Evolutionary conservation across 2,113 vertebrate species (phyloP), one percentile per base, ranked within the genome.

Genomic region (Indicator maculatus): DNA sequence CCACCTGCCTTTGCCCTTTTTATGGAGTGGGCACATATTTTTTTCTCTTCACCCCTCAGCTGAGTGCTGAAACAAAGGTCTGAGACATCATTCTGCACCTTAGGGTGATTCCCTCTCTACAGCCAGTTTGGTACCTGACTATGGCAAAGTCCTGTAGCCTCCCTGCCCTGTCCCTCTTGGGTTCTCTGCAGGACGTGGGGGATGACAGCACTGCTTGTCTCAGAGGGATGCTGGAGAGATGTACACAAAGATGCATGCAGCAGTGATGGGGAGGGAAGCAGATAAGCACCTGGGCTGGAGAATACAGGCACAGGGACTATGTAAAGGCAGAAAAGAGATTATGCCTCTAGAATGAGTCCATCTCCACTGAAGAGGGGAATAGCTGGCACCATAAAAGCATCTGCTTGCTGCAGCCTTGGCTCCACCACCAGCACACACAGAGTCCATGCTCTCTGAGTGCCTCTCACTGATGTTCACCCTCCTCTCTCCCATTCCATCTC

Each of bases 81-180:
- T 82, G 33, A 65, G 63, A 27, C 1, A 0, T 16, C n/a, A 28
- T 7, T 64, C 41, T 71, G n/a, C 55, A 12, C 6, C 16, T 66
- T n/a, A 52, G 64, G 24, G 30, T 70, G 1, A 14, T 39, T 85
- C 89, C 52, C 11, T 15, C 14, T 24, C 20, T 26, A 6, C 24
- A 67, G 11, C 8, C 27, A 9, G 5, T 41, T 53, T 27, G 0
- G 0, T 53, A 39, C 1, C 0, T 56, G 82, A 15, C 45, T 36
- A 21, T 6, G 8, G 18, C 5, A 28, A 70, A 45, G 71, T 52
- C 52, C 74, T 0, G 1, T 5, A 56, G 19, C 9, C 8, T 55
- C 23, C 19, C 36, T 26, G 18, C 52, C 30, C 30, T 19, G 9
- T 11, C 8, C 24, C 21, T 72, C 33, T 36, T 0, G 1, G 31